phyloP scores from a whole-genome alignment of 1,140 invertebrate genomes.

The Pomacea maculata region DNA sequence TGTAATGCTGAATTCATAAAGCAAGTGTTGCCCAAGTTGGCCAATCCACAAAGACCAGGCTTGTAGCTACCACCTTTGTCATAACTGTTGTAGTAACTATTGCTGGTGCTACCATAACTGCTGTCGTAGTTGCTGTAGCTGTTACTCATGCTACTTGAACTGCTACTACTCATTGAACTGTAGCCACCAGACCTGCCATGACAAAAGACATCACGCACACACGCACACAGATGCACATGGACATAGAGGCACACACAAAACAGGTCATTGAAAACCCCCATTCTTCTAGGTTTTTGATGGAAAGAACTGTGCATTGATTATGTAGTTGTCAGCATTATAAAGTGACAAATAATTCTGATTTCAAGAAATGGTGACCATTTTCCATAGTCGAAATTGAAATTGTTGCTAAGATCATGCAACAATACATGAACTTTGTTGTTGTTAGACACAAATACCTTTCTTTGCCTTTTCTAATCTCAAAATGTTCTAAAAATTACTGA shows the following conservation, averaged over 20 bases:
- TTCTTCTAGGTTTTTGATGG: background rate
- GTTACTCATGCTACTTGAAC: slow-evolving; percentile 19
- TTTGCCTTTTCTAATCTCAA: no score
- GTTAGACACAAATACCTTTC: no score
- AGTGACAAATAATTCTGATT: background rate
- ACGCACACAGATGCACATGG: no score
- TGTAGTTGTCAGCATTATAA: background rate
- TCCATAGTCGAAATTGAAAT: no score
- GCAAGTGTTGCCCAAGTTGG: slow-evolving; percentile 75
- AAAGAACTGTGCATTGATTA: no score
- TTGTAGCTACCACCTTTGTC: slow-evolving; percentile 42
- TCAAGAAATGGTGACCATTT: no score
- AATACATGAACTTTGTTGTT: no score
- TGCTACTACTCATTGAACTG: slow-evolving; percentile 15
- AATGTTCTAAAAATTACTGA: no score
- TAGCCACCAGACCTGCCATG: slow-evolving; percentile 8
- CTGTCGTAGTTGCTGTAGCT: slow-evolving; percentile 9
- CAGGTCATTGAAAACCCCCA: background rate
- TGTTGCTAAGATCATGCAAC: no score
- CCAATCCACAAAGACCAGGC: slow-evolving; percentile 72
- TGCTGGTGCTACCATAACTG: slow-evolving; percentile 31
- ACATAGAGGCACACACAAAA: no score
- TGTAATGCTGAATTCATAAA: slow-evolving; percentile 74
- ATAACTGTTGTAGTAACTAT: slow-evolving; percentile 38
- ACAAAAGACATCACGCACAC: no score